These are phyloP conservation scores for Nautilus pompilius DNA, from an alignment of 1,140 invertebrate species.

Conservation along the genomic window DNA sequence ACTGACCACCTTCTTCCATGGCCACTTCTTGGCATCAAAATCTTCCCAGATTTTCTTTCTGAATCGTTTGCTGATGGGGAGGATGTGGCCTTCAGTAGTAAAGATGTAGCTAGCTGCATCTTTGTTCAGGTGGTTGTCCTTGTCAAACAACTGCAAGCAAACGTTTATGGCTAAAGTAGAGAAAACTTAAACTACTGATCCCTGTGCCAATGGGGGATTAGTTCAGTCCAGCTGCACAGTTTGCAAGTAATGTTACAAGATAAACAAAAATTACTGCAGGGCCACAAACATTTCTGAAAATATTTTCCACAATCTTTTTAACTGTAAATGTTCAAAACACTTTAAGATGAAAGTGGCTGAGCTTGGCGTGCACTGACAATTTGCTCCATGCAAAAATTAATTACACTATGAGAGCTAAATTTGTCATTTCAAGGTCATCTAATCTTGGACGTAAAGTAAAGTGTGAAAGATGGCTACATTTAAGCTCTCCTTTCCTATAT, in stretches of 20 bases:
- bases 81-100: conserved; percentile 69
- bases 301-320: no score
- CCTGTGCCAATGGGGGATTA: background rate
- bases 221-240: background rate
- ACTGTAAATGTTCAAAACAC: no score
- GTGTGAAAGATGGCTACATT: no score
- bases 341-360: no score
- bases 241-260: background rate
- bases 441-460: no score
- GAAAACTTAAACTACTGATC: no score
- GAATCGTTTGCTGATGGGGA: conserved; percentile 61
- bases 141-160: conserved; percentile 66
- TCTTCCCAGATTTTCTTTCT: conserved; percentile 40
- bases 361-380: no score
- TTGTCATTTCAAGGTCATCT: no score
- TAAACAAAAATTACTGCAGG: background rate
- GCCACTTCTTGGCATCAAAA: background rate
- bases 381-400: no score
- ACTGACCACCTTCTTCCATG: conserved; percentile 6
- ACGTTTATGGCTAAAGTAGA: conserved; percentile 8
- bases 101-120: conserved; percentile 63
- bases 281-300: no score
- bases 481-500: no score
- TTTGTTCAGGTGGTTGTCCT: conserved; percentile 65
- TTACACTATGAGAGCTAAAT: no score